Evolutionary conservation across 2,888 invertebrate genomes (phyloP).

Genomic region (Lithophane socia): DNA sequence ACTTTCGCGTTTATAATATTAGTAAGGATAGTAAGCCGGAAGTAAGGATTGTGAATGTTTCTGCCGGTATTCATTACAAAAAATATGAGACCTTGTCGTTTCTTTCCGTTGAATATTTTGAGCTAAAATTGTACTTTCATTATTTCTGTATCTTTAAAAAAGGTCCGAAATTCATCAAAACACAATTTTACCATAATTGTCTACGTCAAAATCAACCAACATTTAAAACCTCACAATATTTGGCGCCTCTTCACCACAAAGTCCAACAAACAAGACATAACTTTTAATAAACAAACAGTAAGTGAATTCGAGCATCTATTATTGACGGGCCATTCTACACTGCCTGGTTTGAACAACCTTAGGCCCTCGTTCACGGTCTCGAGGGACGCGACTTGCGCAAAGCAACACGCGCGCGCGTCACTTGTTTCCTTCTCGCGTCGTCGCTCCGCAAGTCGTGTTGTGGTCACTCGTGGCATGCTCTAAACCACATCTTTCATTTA

Average conservation of each 20-base stretch:
- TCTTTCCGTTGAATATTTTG: neutral
- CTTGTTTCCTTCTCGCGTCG: too few relatives aligned
- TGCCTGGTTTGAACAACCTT: slow-evolving; percentile 11
- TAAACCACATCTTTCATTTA: neutral
- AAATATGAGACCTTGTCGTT: too few relatives aligned
- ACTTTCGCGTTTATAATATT: too few relatives aligned
- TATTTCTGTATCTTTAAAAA: neutral
- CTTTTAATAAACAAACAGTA: slow-evolving; percentile 35
- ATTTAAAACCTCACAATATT: neutral
- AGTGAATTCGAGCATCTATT: slow-evolving; percentile 45
- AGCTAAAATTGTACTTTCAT: neutral
- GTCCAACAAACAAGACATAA: neutral
- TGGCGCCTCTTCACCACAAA: neutral
- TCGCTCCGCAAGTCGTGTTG: neutral
- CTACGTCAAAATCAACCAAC: neutral
- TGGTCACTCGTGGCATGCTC: neutral
- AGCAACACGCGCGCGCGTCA: neutral
- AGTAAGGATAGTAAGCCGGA: too few relatives aligned
- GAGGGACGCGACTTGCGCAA: neutral
- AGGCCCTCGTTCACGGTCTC: neutral
- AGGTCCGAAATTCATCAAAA: neutral
- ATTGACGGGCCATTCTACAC: slow-evolving; percentile 32
- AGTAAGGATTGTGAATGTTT: too few relatives aligned
- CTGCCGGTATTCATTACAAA: too few relatives aligned
- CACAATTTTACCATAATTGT: neutral